These are phyloP conservation scores for Pharmacophagus antenor DNA, from an alignment of 2,888 invertebrate genomes.

Conservation along the genomic window DNA sequence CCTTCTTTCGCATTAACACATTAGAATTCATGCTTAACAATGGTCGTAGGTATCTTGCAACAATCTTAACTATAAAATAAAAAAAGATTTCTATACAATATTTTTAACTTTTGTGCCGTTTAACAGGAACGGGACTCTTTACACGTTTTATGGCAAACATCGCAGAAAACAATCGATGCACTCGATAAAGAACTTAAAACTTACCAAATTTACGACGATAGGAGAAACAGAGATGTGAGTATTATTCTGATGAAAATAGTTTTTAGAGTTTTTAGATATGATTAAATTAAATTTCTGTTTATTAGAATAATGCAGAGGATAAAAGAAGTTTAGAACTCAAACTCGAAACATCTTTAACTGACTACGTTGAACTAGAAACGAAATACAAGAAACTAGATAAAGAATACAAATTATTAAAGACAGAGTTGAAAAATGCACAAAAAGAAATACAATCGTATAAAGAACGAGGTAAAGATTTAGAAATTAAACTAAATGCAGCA, in stretches of 20 bases:
- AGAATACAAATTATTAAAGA: conserved; percentile 47
- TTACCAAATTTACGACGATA: conserved; percentile 66
- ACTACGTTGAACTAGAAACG: conserved; percentile 75
- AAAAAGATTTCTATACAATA: background rate
- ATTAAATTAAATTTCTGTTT: background rate
- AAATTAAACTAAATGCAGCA: conserved; percentile 49
- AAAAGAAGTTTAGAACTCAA: conserved; percentile 80
- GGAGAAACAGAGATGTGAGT: conserved; percentile 53
- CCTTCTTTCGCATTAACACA: background rate
- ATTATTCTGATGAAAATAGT: background rate
- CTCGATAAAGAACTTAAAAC: conserved; percentile 84
- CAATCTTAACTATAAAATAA: background rate
- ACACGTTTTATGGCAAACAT: conserved; percentile 84
- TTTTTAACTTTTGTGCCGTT: background rate
- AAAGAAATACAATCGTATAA: conserved; percentile 70
- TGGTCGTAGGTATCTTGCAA: background rate
- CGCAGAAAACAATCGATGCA: conserved; percentile 83
- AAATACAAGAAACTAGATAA: conserved; percentile 55
- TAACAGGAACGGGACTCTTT: conserved; percentile 84
- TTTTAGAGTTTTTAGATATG: background rate
- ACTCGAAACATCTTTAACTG: conserved; percentile 73
- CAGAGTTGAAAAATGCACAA: conserved; percentile 58
- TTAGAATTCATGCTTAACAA: too few relatives aligned
- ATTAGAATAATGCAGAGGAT: conserved; percentile 66
- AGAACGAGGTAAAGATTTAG: conserved; percentile 57